These are phyloP conservation scores for Acanthococcus lagerstroemiae DNA, from an alignment of 2,888 invertebrate species.

Conservation along the genomic window DNA sequence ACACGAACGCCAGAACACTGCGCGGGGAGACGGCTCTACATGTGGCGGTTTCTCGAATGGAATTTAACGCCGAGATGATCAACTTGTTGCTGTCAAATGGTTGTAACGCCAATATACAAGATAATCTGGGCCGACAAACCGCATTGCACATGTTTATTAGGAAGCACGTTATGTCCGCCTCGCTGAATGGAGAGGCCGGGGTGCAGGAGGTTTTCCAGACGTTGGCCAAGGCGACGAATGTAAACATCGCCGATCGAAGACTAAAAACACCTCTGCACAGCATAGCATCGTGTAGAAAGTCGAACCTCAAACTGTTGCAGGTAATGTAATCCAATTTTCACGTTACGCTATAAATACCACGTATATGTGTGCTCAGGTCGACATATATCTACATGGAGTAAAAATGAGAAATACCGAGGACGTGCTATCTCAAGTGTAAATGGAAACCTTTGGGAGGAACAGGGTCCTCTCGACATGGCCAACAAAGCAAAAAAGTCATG, in stretches of 20 bases:
- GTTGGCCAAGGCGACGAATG: slow-evolving; percentile 40
- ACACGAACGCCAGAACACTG: slow-evolving; percentile 41
- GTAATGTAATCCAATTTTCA: slow-evolving; percentile 25
- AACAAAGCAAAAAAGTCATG: too few relatives aligned
- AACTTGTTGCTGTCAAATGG: slow-evolving; percentile 40
- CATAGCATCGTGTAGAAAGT: slow-evolving; percentile 39
- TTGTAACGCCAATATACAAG: slow-evolving; percentile 41
- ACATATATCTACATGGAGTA: too few relatives aligned
- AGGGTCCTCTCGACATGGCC: too few relatives aligned
- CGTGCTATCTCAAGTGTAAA: too few relatives aligned
- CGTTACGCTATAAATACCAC: too few relatives aligned
- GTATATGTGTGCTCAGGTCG: too few relatives aligned
- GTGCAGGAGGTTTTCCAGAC: slow-evolving; percentile 39
- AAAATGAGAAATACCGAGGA: too few relatives aligned
- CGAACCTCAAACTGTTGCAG: slow-evolving; percentile 36
- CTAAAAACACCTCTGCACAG: slow-evolving; percentile 41
- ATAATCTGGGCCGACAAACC: slow-evolving; percentile 41
- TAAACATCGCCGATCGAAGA: slow-evolving; percentile 41
- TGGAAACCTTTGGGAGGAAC: too few relatives aligned
- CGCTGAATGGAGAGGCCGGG: slow-evolving; percentile 38
- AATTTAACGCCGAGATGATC: slow-evolving; percentile 39
- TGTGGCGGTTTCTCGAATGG: slow-evolving; percentile 38
- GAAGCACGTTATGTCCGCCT: slow-evolving; percentile 38
- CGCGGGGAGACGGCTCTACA: slow-evolving; percentile 42
- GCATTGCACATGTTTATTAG: slow-evolving; percentile 40